phyloP scores from a whole-genome alignment of 2,113 vertebrate species.

The Pipa parva region DNA sequence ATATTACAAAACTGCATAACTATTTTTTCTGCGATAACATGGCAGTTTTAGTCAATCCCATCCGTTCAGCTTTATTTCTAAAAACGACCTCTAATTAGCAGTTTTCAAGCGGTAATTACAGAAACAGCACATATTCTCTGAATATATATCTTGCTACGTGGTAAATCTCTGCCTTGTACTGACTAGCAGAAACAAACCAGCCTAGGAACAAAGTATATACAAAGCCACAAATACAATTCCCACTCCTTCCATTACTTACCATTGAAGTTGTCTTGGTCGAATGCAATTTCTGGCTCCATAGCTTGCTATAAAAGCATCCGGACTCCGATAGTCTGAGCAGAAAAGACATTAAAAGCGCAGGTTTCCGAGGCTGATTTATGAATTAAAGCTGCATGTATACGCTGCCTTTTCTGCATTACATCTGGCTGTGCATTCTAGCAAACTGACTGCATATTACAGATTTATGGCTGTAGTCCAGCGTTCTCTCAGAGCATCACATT shows the following conservation, averaged over 20 bases:
- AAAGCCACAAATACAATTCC: no score
- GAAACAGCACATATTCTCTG: no score
- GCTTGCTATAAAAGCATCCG: slow-evolving; percentile 56
- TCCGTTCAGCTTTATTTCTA: no score
- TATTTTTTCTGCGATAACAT: no score
- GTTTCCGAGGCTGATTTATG: slow-evolving; percentile 61
- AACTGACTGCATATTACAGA: slow-evolving; percentile 59
- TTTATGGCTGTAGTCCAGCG: slow-evolving; percentile 68
- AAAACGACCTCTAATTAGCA: no score
- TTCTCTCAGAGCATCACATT: slow-evolving; percentile 66
- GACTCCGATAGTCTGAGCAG: slow-evolving; percentile 61
- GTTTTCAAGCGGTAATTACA: no score
- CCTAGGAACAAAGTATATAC: no score
- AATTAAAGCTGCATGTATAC: slow-evolving; percentile 65
- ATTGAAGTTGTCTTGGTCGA: slow-evolving; percentile 65
- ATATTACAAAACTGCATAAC: no score
- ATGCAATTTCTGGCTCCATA: slow-evolving; percentile 69
- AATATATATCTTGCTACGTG: no score
- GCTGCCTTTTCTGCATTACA: slow-evolving; percentile 34
- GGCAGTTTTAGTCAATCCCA: no score
- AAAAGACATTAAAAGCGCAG: slow-evolving; percentile 53
- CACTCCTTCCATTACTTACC: slow-evolving; percentile 60
- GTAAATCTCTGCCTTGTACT: no score
- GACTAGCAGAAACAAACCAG: no score
- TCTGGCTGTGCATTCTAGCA: not conserved